Percentiles rank a stretch among this genome's conserved stretches.
Evolutionary conservation across 2,888 invertebrate genomes (phyloP).

Genomic region (Tolmerus cingulatus): DNA sequence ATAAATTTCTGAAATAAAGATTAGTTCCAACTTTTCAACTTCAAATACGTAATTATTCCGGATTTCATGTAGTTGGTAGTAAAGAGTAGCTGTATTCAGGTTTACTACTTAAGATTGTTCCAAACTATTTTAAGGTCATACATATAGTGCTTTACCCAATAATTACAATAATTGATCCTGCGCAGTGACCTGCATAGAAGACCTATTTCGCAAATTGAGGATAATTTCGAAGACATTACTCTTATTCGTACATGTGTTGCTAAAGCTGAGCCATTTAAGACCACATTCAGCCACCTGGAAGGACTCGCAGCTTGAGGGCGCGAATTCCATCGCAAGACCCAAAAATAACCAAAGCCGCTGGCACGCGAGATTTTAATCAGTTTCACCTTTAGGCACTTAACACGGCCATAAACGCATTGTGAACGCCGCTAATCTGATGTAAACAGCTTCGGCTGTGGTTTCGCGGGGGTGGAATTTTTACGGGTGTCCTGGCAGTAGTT

Average conservation of each 20-base stretch:
- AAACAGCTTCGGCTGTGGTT: slow-evolving; percentile 2
- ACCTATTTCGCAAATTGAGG: neutral
- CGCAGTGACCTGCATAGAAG: neutral
- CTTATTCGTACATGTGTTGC: neutral
- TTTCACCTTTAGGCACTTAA: slow-evolving; percentile 29
- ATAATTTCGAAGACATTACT: neutral
- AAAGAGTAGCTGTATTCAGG: neutral
- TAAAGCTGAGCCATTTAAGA: neutral
- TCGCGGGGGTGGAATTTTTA: neutral
- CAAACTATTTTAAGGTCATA: neutral
- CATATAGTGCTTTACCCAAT: neutral
- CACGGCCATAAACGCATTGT: slow-evolving; percentile 34
- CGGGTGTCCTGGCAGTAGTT: neutral
- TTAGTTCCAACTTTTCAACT: neutral
- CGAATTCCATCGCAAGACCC: neutral
- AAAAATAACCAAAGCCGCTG: neutral
- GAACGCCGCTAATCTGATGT: slow-evolving; percentile 15
- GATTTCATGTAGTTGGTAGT: neutral
- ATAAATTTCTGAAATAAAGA: no score
- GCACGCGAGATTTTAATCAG: slow-evolving; percentile 37
- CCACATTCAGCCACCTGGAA: neutral
- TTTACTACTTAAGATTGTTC: neutral
- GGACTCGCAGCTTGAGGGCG: neutral
- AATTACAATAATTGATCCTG: neutral
- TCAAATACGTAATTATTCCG: neutral